phyloP scores from a whole-genome alignment of 2,888 invertebrate genomes.

The Acrobasis repandana region DNA sequence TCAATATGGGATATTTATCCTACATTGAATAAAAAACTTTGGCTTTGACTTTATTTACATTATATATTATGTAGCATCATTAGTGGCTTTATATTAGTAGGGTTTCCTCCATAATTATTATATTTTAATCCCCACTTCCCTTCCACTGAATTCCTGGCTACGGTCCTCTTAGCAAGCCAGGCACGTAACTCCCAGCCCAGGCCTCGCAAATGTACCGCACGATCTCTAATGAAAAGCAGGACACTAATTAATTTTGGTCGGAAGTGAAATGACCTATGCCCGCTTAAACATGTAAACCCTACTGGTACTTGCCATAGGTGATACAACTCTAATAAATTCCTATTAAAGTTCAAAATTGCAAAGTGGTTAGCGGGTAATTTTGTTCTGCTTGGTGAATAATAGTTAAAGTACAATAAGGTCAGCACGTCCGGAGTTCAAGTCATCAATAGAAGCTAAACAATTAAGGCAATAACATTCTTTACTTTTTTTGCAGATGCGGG shows the following conservation, averaged over 20 bases:
- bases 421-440: conserved; percentile 54
- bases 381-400: conserved; percentile 20
- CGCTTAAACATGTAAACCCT: conserved; percentile 26
- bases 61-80: no score
- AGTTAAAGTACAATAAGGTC: conserved; percentile 53
- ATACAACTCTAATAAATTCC: conserved; percentile 8
- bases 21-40: no score
- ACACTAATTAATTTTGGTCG: conserved; percentile 66
- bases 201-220: conserved; percentile 28
- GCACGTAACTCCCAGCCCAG: conserved; percentile 13
- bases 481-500: neutral
- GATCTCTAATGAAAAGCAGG: conserved; percentile 55
- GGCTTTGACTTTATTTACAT: no score
- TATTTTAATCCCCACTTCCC: no score
- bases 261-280: conserved; percentile 63
- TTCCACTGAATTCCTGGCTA: no score
- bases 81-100: no score
- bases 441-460: conserved; percentile 23
- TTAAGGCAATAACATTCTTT: conserved; percentile 13
- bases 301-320: conserved; percentile 14
- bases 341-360: conserved; percentile 24
- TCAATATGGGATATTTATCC: no score
- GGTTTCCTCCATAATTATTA: no score
- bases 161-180: conserved; percentile 1
- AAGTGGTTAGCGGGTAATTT: conserved; percentile 1